Evolutionary conservation across 2,797 vertebrate species (phyloP).

Genomic region (Pyrocephalus nanus): DNA sequence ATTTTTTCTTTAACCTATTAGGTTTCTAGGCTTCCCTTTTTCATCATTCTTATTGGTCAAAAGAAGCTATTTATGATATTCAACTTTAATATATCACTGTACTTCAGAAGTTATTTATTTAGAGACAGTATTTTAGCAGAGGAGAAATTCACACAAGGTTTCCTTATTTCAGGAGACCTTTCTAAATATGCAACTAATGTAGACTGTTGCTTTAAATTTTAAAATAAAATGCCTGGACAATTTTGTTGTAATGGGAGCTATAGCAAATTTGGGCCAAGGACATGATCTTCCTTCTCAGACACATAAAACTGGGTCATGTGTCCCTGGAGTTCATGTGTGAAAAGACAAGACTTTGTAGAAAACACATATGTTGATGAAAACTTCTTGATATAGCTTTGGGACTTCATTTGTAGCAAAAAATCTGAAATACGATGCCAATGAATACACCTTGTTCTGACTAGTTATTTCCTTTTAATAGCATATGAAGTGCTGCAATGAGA

Average conservation of each 20-base stretch:
- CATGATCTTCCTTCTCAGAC: not conserved
- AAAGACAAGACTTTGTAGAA: not conserved
- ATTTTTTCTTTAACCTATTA: not conserved
- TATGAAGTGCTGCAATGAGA: not conserved
- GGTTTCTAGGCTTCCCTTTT: not conserved
- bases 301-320: not conserved
- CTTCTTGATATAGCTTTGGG: not conserved
- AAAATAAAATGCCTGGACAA: not conserved
- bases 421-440: rapidly evolving
- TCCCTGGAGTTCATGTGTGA: not conserved
- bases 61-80: not conserved
- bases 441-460: not conserved
- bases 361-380: not conserved
- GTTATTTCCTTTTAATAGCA: not conserved
- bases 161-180: not conserved
- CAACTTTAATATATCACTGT: not conserved
- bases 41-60: not conserved
- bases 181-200: not conserved
- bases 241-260: not conserved
- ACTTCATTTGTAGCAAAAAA: not conserved
- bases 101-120: not conserved
- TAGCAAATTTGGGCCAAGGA: not conserved
- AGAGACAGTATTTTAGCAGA: not conserved
- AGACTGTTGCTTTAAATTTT: not conserved
- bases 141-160: not conserved